phyloP scores from a whole-genome alignment of 2,888 invertebrate species.

The Diarsia brunnea region DNA sequence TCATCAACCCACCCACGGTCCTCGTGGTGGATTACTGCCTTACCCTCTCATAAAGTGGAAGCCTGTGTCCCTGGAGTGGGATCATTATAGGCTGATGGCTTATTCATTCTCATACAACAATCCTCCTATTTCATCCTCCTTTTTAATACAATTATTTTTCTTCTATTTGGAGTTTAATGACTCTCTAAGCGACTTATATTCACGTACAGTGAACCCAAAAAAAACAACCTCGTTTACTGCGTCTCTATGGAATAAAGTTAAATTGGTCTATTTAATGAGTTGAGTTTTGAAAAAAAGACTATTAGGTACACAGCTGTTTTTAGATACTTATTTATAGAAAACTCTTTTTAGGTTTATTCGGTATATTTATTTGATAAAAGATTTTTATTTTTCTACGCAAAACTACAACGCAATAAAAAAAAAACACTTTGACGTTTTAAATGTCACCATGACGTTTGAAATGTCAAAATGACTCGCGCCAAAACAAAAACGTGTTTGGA shows the following conservation, averaged over 20 bases:
- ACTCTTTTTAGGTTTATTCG: not conserved
- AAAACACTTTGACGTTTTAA: not conserved
- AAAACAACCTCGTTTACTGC: conserved; percentile 10
- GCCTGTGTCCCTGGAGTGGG: not conserved
- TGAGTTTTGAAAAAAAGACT: not conserved
- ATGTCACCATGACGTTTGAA: conserved; percentile 4
- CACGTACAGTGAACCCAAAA: conserved; percentile 5
- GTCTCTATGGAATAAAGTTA: conserved; percentile 52
- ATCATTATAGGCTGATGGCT: not conserved
- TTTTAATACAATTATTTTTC: not conserved
- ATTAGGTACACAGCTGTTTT: not conserved
- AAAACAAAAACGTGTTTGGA: not conserved
- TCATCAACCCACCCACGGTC: not conserved
- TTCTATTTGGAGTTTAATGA: not conserved
- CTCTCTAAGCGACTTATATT: conserved; percentile 16
- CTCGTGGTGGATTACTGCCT: not conserved
- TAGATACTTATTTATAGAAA: not conserved
- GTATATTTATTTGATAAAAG: not conserved
- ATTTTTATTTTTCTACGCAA: no score
- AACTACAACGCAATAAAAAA: not conserved
- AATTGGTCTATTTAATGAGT: conserved; percentile 42
- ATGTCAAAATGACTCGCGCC: not conserved
- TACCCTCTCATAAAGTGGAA: not conserved
- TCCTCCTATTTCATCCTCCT: no score
- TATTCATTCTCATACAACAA: not conserved